A percentile compares a stretch with the other conserved stretches of the same genome.
Conservation (phyloP, 2,888 invertebrate species). For the Rosalia funebris region DNA sequence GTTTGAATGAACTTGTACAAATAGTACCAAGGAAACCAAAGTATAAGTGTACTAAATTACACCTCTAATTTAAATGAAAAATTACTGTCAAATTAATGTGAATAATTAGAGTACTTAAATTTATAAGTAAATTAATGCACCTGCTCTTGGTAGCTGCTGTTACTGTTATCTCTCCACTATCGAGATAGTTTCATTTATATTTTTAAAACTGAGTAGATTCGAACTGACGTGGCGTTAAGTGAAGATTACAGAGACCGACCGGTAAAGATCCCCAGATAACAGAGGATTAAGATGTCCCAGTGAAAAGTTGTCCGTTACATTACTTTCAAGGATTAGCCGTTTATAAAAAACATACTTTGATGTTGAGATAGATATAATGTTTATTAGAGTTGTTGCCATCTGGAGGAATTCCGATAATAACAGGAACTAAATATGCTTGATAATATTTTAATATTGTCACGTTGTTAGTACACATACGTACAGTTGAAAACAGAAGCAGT, state of each 20-base stretch:
- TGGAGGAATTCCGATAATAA: too few species aligned
- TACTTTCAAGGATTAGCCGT: constrained; percentile 27
- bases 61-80: too few species aligned
- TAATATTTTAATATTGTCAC: too few species aligned
- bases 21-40: too few species aligned
- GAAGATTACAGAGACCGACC: constrained; percentile 51
- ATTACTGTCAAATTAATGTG: background rate
- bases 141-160: constrained; percentile 19
- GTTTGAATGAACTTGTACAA: too few species aligned
- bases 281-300: constrained; percentile 51
- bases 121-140: constrained; percentile 5
- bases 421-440: too few species aligned
- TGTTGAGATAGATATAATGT: too few species aligned
- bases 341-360: constrained; percentile 20
- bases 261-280: constrained; percentile 50
- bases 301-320: constrained; percentile 34
- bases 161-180: constrained; percentile 19
- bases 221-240: constrained; percentile 50
- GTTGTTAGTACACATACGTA: too few species aligned
- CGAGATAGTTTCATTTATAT: constrained; percentile 14
- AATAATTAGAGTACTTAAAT: background rate
- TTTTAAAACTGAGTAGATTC: constrained; percentile 32
- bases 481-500: too few species aligned
- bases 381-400: too few species aligned
- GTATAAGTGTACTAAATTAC: too few species aligned